Evolutionary conservation across 1,140 invertebrate genomes (phyloP), one percentile per base, ranked within the genome.

Genomic region (Drosophila sturtevanti): DNA sequence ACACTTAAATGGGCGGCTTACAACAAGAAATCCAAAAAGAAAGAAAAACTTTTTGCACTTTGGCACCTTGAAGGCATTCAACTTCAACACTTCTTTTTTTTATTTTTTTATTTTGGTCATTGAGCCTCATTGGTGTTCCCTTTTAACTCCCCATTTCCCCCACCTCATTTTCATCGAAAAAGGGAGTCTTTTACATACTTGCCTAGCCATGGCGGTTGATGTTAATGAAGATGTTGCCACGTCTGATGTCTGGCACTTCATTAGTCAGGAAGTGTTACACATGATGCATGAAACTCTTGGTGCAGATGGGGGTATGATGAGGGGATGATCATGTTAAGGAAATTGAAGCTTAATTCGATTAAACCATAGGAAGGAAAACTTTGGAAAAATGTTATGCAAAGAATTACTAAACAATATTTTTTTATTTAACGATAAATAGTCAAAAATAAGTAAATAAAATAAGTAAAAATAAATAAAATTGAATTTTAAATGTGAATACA

Each of bases 201-300:
- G 41, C 16, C 41, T 48, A 48, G 41, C 41, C 41, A 48, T 48
- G 41, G 41, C 24, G 14, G 76, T 68, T 48, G 59, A 62, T 78
- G 82, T 63, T 87, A 86, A 86, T 86, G 81, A 86, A 86, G 81
- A 87, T 81, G 81, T 86, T 81, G 75, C 60, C 74, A 56, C 24
- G 44, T 63, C 61, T 61, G 71, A 63, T 64, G 63, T 65, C 81
- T 74, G 73, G 62, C 56, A 65, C 68, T 86, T 74, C 74, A 85
- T 85, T 85, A 86, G 68, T 81, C 79, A 86, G 81, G 81, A 86
- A 87, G 79, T 87, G 81, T 87, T 86, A 86, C 76, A 82, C 73
- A 71, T 77, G 73, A 70, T 35, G 48, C 72, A 64, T 44, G 41
- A 44, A 16, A 18, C 41, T 44, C 41, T 44, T 6, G 41, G 14